Evolutionary conservation across 2,113 vertebrate genomes (phyloP), one percentile per base, ranked within the genome.

Genomic region (Etheostoma spectabile): DNA sequence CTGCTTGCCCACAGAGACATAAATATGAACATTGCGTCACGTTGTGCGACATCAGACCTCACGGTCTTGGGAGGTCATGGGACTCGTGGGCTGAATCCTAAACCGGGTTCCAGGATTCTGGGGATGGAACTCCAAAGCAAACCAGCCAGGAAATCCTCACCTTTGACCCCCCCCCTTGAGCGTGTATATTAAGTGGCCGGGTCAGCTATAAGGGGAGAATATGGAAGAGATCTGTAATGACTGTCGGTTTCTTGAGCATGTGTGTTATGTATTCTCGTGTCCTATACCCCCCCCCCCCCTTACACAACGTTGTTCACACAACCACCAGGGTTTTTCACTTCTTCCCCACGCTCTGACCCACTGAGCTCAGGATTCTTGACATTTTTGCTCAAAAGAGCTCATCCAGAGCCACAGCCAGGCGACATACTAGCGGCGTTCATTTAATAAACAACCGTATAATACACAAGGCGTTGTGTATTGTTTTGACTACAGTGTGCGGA

Each of bases 151-250:
- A 66, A 83, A 56, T 46, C 22, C 2, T 89, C 56, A 81, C 81
- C 77, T 90, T 79, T 91, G 84, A 84, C 88, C 81, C 22, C 51
- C 22, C 51, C 30, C 33, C 13, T n/a, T 56, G 30, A 81, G 30
- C 35, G 10, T 33, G 59, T 77, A 21, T 52, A 67, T 19, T 70
- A 69, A 84, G 77, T 72, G 67, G 74, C 49, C 3, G 12, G 59
- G 33, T 49, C 30, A 48, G 45, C 62, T 1, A 27, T 27, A 18
- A 60, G 51, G 4, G 35, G 52, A 89, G 62, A 42, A 27, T 27
- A 11, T 42, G 3, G 13, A 68, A 78, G 24, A 48, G 18, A 48
- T 61, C 38, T 79, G 66, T 56, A 22, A 35, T 56, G 2, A 75
- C 74, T 7, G 86, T 89, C 80, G 77, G 86, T 93, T 79, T 45